These are phyloP conservation scores for Hyperopisus bebe DNA, from an alignment of 2,113 vertebrate species.

Conservation along the genomic window DNA sequence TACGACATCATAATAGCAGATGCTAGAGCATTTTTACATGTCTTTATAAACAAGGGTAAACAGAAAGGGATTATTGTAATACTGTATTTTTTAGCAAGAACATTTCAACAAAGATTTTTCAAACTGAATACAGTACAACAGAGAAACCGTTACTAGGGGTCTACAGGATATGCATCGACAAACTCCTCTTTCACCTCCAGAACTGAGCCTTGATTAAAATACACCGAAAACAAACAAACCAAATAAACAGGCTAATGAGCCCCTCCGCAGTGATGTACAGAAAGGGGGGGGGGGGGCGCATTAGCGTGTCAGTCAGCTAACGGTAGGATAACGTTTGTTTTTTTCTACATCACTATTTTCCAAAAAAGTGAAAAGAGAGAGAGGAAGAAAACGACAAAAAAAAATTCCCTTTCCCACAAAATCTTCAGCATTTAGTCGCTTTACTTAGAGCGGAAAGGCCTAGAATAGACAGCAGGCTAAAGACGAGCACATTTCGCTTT, in stretches of 20 bases:
- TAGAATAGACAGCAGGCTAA: conserved; percentile 55
- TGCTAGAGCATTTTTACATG: conserved; percentile 45
- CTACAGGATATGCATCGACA: conserved; percentile 58
- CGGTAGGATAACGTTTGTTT: conserved; percentile 54
- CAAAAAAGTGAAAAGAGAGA: conserved; percentile 37
- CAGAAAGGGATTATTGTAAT: conserved; percentile 74
- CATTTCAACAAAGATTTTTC: conserved; percentile 74
- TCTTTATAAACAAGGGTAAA: conserved; percentile 44
- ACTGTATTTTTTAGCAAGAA: conserved; percentile 74
- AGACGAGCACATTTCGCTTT: conserved; percentile 6
- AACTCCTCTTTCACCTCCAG: conserved; percentile 40
- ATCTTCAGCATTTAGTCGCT: conserved; percentile 56
- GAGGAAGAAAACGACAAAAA: conserved; percentile 16
- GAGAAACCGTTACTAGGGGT: conserved; percentile 68
- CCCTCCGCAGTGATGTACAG: conserved; percentile 50
- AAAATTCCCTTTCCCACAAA: conserved; percentile 48
- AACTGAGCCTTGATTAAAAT: conserved; percentile 47
- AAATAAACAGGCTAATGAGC: conserved; percentile 54
- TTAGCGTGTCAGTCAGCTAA: conserved; percentile 56
- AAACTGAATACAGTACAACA: conserved; percentile 73
- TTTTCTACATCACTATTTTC: conserved; percentile 57
- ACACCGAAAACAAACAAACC: conserved; percentile 60
- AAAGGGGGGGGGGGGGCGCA: conserved; percentile 50
- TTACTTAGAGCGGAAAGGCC: conserved; percentile 55
- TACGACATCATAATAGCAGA: conserved; percentile 48